Base-by-base conservation (phyloP, 1,140 invertebrate species). In the Uloborus diversus region DNA sequence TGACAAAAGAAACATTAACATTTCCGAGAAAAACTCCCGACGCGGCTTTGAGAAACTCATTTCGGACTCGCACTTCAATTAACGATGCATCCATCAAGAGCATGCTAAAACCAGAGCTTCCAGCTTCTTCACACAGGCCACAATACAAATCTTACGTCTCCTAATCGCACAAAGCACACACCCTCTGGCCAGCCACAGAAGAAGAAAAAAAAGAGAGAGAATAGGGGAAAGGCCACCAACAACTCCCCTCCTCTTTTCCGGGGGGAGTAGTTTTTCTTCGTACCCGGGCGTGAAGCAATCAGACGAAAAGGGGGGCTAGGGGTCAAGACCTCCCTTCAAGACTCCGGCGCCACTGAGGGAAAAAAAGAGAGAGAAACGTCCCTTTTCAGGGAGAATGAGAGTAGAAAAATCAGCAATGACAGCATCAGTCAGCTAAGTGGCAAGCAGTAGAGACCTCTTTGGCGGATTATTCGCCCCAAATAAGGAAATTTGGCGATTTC, bases 401-500 rank as follows among this genome's bases (percentile, higher is more conserved):
- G 13, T 17, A n/a, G 49, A 53, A 20, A 53, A 53, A 53, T 53
- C 49, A 20, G 13, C 49, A 53, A 20, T 53, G 49, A 53, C 49
- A 53, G 49, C 49, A 53, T 53, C 49, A 53, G 49, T 53, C 49
- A 53, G 3, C 49, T 53, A 53, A 53, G 49, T 53, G 49, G 49
- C 13, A 20, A 53, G 49, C 20, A 53, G 23, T 20, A 53, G 49
- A 7, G 20, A 20, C 23, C n/a, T n/a, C 5, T 53, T 42, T 42
- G 37, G 37, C 37, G 37, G 37, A 42, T n/a, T n/a, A n/a, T n/a
- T n/a, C n/a, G n/a, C n/a, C n/a, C n/a, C n/a, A n/a, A n/a, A n/a
- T n/a, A n/a, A n/a, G n/a, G n/a, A n/a, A n/a, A n/a, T n/a, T n/a
- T n/a, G n/a, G n/a, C n/a, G n/a, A n/a, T n/a, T n/a, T n/a, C n/a